Percentiles rank a stretch among this genome's conserved stretches.
Evolutionary conservation across 2,113 vertebrate genomes (phyloP).

Genomic region (Hyperopisus bebe): DNA sequence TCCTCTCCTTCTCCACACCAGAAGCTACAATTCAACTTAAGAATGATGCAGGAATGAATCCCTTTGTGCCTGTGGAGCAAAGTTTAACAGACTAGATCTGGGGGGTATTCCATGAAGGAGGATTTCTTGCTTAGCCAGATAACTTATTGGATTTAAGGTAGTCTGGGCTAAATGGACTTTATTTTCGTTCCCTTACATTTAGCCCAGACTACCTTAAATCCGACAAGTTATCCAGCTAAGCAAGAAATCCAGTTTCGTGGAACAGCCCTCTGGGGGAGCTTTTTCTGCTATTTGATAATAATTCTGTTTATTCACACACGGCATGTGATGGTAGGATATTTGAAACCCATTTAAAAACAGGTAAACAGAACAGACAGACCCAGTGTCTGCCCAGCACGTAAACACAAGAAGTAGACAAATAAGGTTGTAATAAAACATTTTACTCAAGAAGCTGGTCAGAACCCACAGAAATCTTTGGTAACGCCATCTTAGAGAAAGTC

Average conservation of each 20-base stretch:
- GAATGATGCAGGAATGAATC: not conserved
- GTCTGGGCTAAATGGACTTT: too few species aligned
- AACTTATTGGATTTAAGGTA: too few species aligned
- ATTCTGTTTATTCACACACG: not conserved
- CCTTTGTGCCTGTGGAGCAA: not conserved
- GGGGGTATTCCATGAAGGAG: too few species aligned
- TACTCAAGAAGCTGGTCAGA: not conserved
- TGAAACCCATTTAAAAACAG: not conserved
- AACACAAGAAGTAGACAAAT: not conserved
- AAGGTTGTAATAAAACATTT: not conserved
- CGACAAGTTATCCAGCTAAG: too few species aligned
- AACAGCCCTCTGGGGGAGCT: too few species aligned
- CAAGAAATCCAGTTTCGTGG: too few species aligned
- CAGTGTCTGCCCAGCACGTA: not conserved
- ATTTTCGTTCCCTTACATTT: too few species aligned
- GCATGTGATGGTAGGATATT: not conserved
- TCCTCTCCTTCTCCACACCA: not conserved
- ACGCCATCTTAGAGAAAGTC: not conserved
- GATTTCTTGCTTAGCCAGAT: too few species aligned
- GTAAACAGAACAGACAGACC: not conserved
- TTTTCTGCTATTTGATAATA: not conserved
- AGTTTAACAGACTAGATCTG: not conserved
- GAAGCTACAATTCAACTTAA: not conserved
- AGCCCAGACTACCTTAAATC: too few species aligned
- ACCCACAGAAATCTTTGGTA: not conserved